Evolutionary conservation across 2,113 vertebrate species (phyloP).

Genomic region (Pelvicachromis taeniatus): DNA sequence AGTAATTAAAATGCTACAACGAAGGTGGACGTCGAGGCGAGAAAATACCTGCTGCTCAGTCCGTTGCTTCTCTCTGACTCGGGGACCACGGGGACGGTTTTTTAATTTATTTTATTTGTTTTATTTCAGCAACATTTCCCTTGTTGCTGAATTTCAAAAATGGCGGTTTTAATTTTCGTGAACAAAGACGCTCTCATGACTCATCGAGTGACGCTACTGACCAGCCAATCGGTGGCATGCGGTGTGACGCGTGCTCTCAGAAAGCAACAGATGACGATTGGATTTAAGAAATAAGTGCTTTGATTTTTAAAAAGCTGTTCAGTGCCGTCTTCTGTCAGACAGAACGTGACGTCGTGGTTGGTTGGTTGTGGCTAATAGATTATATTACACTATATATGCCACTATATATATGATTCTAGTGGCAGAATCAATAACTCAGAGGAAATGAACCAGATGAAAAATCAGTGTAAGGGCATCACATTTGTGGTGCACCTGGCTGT

Average conservation of each 20-base stretch:
- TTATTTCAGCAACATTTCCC: no score
- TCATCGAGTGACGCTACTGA: neutral
- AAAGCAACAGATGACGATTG: neutral
- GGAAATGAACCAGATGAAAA: neutral
- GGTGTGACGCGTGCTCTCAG: neutral
- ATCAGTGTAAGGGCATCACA: neutral
- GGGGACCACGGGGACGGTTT: accelerated
- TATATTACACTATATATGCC: no score
- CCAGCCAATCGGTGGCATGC: neutral
- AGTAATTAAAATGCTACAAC: neutral
- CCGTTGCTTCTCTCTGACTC: neutral
- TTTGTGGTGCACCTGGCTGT: neutral
- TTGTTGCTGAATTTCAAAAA: neutral
- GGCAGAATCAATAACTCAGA: neutral
- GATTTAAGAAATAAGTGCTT: neutral
- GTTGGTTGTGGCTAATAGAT: neutral
- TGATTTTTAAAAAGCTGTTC: neutral
- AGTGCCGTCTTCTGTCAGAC: neutral
- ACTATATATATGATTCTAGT: no score
- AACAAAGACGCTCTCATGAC: neutral
- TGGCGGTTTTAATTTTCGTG: neutral
- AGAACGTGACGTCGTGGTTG: neutral
- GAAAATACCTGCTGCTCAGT: neutral
- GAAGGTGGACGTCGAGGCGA: neutral
- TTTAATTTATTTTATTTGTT: no score